phyloP scores from a whole-genome alignment of 2,888 invertebrate species.

The Nephrotoma guestfalica region DNA sequence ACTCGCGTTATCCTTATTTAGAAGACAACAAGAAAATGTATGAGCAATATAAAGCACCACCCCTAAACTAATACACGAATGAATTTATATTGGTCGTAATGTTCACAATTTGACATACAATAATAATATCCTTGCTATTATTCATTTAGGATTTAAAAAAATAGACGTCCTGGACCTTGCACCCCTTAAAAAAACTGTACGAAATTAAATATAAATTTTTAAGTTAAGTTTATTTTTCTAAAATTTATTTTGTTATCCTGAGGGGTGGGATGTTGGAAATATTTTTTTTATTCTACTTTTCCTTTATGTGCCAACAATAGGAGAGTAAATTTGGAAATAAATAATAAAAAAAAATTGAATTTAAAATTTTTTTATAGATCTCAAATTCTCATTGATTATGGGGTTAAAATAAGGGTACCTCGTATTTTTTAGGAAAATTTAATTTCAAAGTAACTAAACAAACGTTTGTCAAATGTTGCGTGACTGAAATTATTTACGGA shows the following conservation, averaged over 20 bases:
- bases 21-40: neutral
- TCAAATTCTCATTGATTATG: neutral
- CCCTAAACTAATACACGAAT: neutral
- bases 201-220: neutral
- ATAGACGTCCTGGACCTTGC: neutral
- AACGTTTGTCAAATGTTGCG: slow-evolving; percentile 1
- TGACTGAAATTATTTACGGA: slow-evolving; percentile 1
- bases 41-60: neutral
- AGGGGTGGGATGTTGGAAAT: neutral
- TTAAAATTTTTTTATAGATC: neutral
- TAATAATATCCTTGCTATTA: neutral
- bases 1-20: neutral
- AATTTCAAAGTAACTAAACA: neutral
- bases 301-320: neutral
- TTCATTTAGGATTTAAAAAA: neutral
- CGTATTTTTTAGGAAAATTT: neutral
- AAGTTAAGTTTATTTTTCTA: neutral
- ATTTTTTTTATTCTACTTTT: neutral
- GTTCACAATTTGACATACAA: neutral
- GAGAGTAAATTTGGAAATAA: neutral
- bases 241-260: neutral
- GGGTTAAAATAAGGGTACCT: neutral
- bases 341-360: neutral
- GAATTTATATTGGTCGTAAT: neutral
- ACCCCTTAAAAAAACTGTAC: neutral